These are phyloP conservation scores for Gryon sp. DNA, from an alignment of 1,140 invertebrate species.

Conservation along the genomic window DNA sequence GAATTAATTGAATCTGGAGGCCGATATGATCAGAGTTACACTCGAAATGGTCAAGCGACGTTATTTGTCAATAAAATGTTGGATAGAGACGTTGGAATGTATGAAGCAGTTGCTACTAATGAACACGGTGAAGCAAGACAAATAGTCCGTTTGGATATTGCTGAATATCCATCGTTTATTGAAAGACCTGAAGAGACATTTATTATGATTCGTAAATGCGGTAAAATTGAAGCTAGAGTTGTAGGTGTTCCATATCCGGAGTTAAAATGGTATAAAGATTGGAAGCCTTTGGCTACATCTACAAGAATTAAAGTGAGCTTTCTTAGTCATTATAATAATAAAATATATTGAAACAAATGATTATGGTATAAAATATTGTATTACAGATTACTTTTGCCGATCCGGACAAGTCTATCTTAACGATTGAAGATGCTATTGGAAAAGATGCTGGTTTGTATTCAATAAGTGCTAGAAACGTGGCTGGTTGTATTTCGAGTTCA, in stretches of 20 bases:
- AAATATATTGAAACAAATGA: neutral
- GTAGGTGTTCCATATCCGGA: conserved; percentile 95
- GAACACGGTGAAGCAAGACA: conserved; percentile 94
- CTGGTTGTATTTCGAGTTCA: conserved; percentile 92
- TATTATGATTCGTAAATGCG: conserved; percentile 86
- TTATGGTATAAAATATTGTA: neutral
- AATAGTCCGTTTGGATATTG: conserved; percentile 90
- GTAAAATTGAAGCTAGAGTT: conserved; percentile 90
- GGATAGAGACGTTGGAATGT: conserved; percentile 94
- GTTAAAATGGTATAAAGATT: conserved; percentile 98
- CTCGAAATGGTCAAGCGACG: conserved; percentile 92
- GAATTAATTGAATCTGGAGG: conserved; percentile 89
- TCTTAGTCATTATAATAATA: too few species aligned
- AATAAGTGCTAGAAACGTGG: conserved; percentile 94
- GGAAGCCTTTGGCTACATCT: conserved; percentile 91
- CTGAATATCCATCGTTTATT: conserved; percentile 95
- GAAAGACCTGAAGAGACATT: conserved; percentile 90
- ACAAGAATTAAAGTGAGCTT: conserved; percentile 88
- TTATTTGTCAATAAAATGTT: conserved; percentile 93
- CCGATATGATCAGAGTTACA: conserved; percentile 91
- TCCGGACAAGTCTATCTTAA: conserved; percentile 90
- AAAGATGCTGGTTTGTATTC: conserved; percentile 97
- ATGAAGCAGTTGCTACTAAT: conserved; percentile 95
- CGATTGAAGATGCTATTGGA: conserved; percentile 90
- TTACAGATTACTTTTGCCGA: conserved; percentile 88